Evolutionary conservation across 2,797 vertebrate genomes (phyloP).

Genomic region (Argya squamiceps): DNA sequence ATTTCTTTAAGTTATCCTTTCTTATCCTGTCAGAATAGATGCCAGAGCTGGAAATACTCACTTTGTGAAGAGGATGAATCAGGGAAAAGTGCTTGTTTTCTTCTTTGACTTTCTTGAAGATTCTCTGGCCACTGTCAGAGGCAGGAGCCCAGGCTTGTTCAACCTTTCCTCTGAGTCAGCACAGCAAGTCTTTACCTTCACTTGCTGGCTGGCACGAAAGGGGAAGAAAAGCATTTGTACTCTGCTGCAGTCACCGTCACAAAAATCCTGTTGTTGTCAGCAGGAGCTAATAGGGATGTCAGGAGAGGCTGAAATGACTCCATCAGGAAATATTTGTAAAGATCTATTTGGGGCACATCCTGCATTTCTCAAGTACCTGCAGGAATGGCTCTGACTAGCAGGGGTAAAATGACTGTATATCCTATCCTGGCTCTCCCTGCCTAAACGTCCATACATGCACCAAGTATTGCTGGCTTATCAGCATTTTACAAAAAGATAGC

Average conservation of each 20-base stretch:
- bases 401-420: slow-evolving; percentile 1
- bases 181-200: background rate
- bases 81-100: background rate
- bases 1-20: background rate
- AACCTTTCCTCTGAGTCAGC: slow-evolving; percentile 12
- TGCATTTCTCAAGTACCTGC: background rate
- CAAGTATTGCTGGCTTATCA: rapidly evolving
- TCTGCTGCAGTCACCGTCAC: background rate
- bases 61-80: background rate
- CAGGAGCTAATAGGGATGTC: background rate
- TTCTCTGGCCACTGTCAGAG: background rate
- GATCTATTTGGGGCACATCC: slow-evolving; percentile 37
- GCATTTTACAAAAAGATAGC: background rate
- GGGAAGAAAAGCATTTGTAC: background rate
- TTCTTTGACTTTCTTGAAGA: background rate
- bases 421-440: background rate
- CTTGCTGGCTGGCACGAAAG: background rate
- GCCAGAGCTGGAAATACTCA: background rate
- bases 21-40: background rate
- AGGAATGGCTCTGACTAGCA: background rate
- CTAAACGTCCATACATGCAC: rapidly evolving
- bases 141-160: slow-evolving; percentile 27
- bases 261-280: slow-evolving; percentile 7
- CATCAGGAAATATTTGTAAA: background rate
- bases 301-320: background rate